A percentile compares a stretch with the other conserved stretches of the same genome.
Conservation (phyloP, 2,113 vertebrate species). For the Brachyhypopomus occidentalis region DNA sequence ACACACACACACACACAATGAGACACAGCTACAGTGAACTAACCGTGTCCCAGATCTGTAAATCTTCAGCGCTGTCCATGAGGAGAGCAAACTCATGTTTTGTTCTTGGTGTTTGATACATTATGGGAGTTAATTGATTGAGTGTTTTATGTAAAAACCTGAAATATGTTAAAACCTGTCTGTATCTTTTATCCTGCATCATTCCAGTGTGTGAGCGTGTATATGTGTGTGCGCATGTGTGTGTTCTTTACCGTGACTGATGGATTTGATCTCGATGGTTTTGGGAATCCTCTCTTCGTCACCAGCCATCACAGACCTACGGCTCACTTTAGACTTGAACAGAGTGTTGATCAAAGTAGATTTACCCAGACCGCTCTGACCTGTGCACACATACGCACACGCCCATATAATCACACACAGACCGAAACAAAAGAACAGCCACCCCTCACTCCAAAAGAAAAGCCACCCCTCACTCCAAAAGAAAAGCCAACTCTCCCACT, state of each 20-base stretch:
- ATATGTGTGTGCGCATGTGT: background rate
- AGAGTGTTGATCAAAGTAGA: constrained; percentile 98
- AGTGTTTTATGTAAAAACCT: too few relatives aligned
- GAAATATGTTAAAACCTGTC: too few relatives aligned
- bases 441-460: background rate
- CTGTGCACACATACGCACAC: constrained; percentile 65
- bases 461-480: background rate
- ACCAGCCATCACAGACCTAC: constrained; percentile 84
- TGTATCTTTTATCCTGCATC: background rate
- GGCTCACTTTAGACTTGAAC: constrained; percentile 98
- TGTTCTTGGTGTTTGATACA: too few relatives aligned
- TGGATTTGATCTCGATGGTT: constrained; percentile 96
- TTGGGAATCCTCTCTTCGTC: constrained; percentile 92
- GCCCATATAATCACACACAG: constrained; percentile 44
- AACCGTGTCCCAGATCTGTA: too few relatives aligned
- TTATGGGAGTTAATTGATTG: too few relatives aligned
- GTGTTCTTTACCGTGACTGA: constrained; percentile 86
- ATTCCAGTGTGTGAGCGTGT: background rate
- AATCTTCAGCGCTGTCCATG: too few relatives aligned
- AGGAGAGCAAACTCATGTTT: too few relatives aligned
- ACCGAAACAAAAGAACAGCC: background rate
- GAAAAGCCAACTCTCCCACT: background rate
- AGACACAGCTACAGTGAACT: too few relatives aligned
- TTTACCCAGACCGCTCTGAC: constrained; percentile 96
- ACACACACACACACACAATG: too few relatives aligned